Percentiles rank a stretch among this genome's conserved stretches.
phyloP scores from a whole-genome alignment of 30 jellyfish, hydroid and myxozoan genomes.

The Turritopsis dohrnii region DNA sequence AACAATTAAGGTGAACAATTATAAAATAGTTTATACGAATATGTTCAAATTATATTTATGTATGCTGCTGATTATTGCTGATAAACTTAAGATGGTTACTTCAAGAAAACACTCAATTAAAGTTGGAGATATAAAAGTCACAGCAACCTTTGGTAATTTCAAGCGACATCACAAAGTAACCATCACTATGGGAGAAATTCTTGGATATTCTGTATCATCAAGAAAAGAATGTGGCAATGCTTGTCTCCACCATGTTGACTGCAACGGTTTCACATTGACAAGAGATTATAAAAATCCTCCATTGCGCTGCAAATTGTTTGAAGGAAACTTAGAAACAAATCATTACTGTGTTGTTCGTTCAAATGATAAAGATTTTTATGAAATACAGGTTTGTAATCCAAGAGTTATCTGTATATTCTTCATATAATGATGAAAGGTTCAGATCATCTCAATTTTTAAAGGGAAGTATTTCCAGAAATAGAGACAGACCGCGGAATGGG shows the following conservation, averaged over 20 bases:
- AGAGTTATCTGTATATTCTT: too few relatives aligned
- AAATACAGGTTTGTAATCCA: background rate
- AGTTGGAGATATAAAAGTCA: background rate
- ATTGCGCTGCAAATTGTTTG: background rate
- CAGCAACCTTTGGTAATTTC: background rate
- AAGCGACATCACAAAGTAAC: background rate
- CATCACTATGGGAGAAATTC: background rate
- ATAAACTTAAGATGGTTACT: too few relatives aligned
- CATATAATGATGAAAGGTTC: too few relatives aligned
- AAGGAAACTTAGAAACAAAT: background rate
- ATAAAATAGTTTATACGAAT: too few relatives aligned
- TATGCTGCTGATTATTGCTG: background rate
- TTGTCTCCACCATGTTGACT: background rate
- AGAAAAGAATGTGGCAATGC: background rate
- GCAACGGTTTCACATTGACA: background rate
- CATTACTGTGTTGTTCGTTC: background rate
- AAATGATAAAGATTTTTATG: background rate
- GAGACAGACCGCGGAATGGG: too few relatives aligned
- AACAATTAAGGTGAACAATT: too few relatives aligned
- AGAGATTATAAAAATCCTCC: background rate
- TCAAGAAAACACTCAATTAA: background rate
- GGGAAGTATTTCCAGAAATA: background rate
- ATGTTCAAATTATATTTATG: background rate
- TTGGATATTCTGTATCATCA: background rate
- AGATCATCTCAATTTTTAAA: background rate